Percentiles rank a stretch among this genome's conserved stretches.
These are phyloP conservation scores for Babylonia areolata DNA, from an alignment of 1,140 invertebrate genomes.

Conservation along the genomic window DNA sequence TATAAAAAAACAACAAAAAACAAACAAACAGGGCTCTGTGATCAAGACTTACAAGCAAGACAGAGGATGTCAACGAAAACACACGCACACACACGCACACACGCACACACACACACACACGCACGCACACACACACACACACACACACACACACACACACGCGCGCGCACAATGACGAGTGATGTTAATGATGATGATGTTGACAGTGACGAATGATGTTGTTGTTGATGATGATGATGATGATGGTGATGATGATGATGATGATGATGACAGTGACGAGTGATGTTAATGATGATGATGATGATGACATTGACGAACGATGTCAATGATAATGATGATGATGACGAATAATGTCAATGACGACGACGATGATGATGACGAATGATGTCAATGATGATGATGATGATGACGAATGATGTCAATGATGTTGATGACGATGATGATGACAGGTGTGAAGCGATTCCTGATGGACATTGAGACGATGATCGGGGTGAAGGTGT, in stretches of 20 bases:
- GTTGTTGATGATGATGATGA: conserved; percentile 44
- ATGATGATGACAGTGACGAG: conserved; percentile 7
- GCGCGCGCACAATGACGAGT: too few relatives aligned
- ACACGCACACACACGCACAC: too few relatives aligned
- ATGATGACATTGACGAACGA: conserved; percentile 4
- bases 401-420: conserved; percentile 2
- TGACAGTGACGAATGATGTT: conserved; percentile 55
- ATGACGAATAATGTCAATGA: not conserved
- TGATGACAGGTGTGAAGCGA: conserved; percentile 59
- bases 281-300: conserved; percentile 1
- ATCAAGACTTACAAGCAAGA: too few relatives aligned
- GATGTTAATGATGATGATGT: conserved; percentile 57
- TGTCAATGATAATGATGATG: not conserved
- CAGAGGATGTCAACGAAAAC: too few relatives aligned
- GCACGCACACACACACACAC: too few relatives aligned
- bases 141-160: too few relatives aligned
- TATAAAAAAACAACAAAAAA: too few relatives aligned
- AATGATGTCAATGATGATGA: conserved; percentile 11
- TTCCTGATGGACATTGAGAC: conserved; percentile 64
- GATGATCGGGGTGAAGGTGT: conserved; percentile 59
- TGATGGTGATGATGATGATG: not conserved
- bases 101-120: too few relatives aligned
- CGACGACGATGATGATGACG: conserved; percentile 12
- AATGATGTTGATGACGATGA: conserved; percentile 1
- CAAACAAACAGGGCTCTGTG: too few relatives aligned